phyloP scores from a whole-genome alignment of 2,797 vertebrate species.

The Aselliscus stoliczkanus region DNA sequence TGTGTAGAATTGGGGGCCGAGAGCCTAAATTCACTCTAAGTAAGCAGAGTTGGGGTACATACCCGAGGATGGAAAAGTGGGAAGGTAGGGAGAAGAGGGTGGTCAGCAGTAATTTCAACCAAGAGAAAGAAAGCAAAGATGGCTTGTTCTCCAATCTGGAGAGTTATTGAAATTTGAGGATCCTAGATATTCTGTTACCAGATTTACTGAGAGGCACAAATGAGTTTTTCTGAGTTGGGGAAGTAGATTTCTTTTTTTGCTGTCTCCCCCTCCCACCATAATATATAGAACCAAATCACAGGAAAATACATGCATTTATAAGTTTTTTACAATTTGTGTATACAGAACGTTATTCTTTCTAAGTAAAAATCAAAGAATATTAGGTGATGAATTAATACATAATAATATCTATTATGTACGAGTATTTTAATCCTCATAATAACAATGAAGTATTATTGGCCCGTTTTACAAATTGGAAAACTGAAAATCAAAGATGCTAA shows the following conservation, averaged over 20 bases:
- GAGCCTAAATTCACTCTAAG: not conserved
- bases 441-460: not conserved
- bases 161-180: not conserved
- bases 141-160: not conserved
- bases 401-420: not conserved
- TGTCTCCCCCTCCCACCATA: not conserved
- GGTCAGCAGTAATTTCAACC: not conserved
- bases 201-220: not conserved
- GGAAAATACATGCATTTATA: not conserved
- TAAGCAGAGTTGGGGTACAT: not conserved
- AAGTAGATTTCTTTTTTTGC: not conserved
- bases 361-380: not conserved
- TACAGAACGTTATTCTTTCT: not conserved
- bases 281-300: not conserved
- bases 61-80: not conserved
- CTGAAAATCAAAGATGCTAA: not conserved
- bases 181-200: not conserved
- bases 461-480: conserved; percentile 30
- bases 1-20: not conserved
- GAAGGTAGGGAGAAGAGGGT: not conserved
- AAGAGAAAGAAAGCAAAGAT: not conserved
- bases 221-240: not conserved
- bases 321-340: not conserved
- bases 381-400: not conserved
- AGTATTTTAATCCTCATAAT: not conserved